These are phyloP conservation scores for Macroteleia sp. DNA, from an alignment of 2,888 invertebrate species.

Conservation along the genomic window DNA sequence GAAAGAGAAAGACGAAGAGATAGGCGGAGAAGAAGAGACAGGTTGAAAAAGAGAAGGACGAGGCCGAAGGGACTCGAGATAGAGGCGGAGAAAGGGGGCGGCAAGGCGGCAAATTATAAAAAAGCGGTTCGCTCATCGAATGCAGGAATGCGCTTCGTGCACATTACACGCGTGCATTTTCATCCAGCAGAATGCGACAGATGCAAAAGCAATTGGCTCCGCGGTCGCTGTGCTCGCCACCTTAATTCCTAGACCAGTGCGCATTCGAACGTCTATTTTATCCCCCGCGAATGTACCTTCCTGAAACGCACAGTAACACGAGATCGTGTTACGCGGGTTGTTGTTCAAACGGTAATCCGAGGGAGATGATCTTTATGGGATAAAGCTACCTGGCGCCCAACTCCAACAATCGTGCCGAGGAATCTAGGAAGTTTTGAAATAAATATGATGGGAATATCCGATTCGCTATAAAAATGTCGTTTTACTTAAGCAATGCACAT, in stretches of 20 bases:
- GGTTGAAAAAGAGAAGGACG: constrained; percentile 27
- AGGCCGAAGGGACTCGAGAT: constrained; percentile 45
- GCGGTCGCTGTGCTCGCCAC: constrained; percentile 15
- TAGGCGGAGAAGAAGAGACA: constrained; percentile 15
- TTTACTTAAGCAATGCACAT: no score
- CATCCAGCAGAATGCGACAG: constrained; percentile 54
- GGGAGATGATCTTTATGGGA: constrained; percentile 18
- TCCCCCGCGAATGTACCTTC: constrained; percentile 24
- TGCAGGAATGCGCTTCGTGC: constrained; percentile 64
- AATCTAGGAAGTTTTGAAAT: no score
- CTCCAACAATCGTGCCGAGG: no score
- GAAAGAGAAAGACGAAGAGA: not conserved
- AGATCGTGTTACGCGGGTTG: constrained; percentile 8
- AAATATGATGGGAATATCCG: no score
- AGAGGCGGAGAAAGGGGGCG: constrained; percentile 33
- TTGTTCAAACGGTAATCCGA: not conserved
- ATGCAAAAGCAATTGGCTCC: constrained; percentile 52
- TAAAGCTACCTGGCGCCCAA: no score
- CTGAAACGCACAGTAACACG: not conserved
- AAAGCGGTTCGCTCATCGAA: constrained; percentile 65
- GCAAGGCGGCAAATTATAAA: constrained; percentile 58
- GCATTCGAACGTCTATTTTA: constrained; percentile 57
- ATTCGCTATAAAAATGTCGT: no score
- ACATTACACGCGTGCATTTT: constrained; percentile 62
- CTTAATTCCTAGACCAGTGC: constrained; percentile 50